These are phyloP conservation scores for Eulemur macaco DNA, from an alignment of 2,113 vertebrate species.

Conservation along the genomic window DNA sequence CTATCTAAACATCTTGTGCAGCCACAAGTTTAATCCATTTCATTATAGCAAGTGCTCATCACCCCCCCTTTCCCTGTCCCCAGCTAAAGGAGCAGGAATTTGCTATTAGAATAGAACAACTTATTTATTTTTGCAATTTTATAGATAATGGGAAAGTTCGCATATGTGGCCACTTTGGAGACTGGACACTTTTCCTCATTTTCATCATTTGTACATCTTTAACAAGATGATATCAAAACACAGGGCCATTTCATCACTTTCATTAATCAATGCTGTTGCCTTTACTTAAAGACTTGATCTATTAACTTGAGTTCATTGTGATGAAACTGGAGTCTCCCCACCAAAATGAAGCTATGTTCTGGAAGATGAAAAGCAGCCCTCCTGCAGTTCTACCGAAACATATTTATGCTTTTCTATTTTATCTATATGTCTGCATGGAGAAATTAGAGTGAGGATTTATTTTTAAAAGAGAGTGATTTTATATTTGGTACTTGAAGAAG, in stretches of 20 bases:
- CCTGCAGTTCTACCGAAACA: not conserved
- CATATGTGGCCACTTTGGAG: not conserved
- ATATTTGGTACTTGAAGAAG: slow-evolving; percentile 33
- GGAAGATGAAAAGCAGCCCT: not conserved
- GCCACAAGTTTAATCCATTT: not conserved
- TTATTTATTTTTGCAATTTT: not conserved
- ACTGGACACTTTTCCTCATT: slow-evolving; percentile 15
- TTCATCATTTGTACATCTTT: not conserved
- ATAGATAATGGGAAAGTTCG: not conserved
- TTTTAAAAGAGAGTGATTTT: not conserved
- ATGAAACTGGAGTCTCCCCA: slow-evolving; percentile 19
- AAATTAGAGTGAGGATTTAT: not conserved
- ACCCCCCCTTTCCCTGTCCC: not conserved
- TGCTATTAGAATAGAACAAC: not conserved
- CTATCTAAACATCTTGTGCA: not conserved
- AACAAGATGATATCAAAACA: not conserved
- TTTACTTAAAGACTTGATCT: slow-evolving; percentile 52
- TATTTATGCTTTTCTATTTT: slow-evolving; percentile 13
- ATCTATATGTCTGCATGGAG: not conserved
- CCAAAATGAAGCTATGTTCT: slow-evolving; percentile 22
- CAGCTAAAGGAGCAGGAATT: not conserved
- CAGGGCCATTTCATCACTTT: not conserved
- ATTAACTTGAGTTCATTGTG: slow-evolving; percentile 46
- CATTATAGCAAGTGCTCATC: not conserved
- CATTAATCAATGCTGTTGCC: slow-evolving; percentile 50